Percentiles rank a stretch among this genome's conserved stretches.
Evolutionary conservation across 2,797 vertebrate genomes (phyloP).

Genomic region (Zonotrichia albicollis): DNA sequence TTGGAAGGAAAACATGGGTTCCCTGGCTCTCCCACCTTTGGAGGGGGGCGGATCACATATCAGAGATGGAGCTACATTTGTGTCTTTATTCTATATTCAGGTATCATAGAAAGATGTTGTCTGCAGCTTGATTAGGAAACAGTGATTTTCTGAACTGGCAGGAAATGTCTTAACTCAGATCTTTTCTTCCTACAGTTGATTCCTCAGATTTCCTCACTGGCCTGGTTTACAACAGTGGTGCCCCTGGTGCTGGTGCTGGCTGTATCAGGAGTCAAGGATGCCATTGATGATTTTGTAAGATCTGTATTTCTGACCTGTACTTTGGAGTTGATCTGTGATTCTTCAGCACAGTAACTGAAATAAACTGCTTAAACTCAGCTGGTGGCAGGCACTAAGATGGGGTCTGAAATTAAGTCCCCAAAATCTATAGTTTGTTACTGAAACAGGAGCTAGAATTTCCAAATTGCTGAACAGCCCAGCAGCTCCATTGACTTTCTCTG

Average conservation of each 20-base stretch:
- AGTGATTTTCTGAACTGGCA: background rate
- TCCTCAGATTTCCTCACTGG: conserved; percentile 89
- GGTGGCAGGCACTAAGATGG: background rate
- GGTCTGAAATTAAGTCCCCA: background rate
- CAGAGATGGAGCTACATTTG: background rate
- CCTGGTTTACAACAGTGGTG: conserved; percentile 91
- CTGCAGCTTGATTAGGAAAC: background rate
- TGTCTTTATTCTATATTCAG: background rate
- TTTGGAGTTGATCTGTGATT: background rate
- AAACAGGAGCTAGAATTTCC: background rate
- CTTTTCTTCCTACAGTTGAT: conserved; percentile 80
- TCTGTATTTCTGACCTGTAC: background rate
- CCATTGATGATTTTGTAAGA: conserved; percentile 88
- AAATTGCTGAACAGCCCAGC: background rate
- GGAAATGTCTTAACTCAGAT: background rate
- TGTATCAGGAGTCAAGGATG: conserved; percentile 90
- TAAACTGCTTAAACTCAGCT: background rate
- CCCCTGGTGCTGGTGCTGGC: conserved; percentile 87
- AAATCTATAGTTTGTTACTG: background rate
- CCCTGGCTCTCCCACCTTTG: background rate
- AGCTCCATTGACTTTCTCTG: background rate
- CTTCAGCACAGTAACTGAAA: background rate
- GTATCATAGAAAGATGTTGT: background rate
- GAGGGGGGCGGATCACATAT: fast-evolving
- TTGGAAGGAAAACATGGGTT: background rate